Percentiles rank a stretch among this genome's conserved stretches.
Evolutionary conservation across 2,113 vertebrate species (phyloP).

Genomic region (Rhombomys opimus): DNA sequence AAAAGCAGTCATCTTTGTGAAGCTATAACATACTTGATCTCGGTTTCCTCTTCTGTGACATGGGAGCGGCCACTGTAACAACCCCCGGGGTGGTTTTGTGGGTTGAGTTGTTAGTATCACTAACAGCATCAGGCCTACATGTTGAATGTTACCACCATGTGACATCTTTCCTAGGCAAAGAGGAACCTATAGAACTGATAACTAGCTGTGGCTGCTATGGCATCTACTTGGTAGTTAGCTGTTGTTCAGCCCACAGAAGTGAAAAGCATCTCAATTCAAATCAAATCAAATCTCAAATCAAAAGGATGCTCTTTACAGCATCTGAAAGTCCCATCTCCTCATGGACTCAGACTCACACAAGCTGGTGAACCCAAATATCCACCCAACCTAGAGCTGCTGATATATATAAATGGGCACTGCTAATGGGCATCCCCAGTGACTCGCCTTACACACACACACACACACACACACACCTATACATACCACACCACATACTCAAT

Average conservation of each 20-base stretch:
- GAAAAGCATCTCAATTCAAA: neutral
- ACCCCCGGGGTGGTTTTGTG: neutral
- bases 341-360: neutral
- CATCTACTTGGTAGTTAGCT: neutral
- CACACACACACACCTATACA: conserved; percentile 7
- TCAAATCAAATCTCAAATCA: too few species aligned
- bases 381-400: neutral
- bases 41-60: neutral
- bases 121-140: neutral
- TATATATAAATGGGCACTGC: neutral
- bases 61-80: neutral
- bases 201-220: neutral
- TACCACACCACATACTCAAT: neutral
- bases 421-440: conserved; percentile 11
- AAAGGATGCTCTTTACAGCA: neutral
- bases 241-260: neutral
- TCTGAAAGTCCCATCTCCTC: neutral
- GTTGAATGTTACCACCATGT: neutral
- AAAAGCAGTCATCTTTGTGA: neutral
- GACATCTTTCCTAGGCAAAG: neutral
- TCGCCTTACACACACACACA: conserved; percentile 23
- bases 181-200: neutral
- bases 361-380: neutral
- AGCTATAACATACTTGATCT: neutral
- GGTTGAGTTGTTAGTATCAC: neutral